Percentiles rank a stretch among this genome's conserved stretches.
phyloP scores from a whole-genome alignment of 2,888 invertebrate species.

The Hybos culiciformis region DNA sequence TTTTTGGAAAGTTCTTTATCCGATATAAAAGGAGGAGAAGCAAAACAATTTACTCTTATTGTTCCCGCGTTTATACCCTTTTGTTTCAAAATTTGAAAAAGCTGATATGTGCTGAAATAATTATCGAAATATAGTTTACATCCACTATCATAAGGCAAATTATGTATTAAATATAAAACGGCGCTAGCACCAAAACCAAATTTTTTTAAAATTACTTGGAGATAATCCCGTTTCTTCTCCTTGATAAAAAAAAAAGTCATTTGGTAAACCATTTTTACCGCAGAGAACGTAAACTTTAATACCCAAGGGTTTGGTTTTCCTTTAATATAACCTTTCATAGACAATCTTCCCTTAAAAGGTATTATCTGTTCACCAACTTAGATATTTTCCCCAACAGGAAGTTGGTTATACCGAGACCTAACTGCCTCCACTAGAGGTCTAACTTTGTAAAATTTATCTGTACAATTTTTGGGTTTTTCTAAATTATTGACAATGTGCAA shows the following conservation, averaged over 20 bases:
- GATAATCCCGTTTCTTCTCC: neutral
- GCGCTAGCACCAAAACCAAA: neutral
- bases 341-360: neutral
- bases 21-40: neutral
- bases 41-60: neutral
- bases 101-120: constrained; percentile 1
- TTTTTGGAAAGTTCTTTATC: constrained; percentile 5
- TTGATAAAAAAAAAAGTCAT: constrained; percentile 6
- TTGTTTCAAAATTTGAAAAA: neutral
- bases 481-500: neutral
- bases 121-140: constrained; percentile 3
- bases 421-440: neutral
- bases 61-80: neutral
- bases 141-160: constrained; percentile 1
- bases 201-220: neutral
- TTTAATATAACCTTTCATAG: neutral
- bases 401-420: neutral
- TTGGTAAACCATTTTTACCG: constrained; percentile 6
- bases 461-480: neutral
- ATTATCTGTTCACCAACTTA: neutral
- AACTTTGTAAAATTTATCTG: neutral
- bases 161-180: neutral
- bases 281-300: constrained; percentile 7
- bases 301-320: constrained; percentile 2
- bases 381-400: neutral